phyloP scores from a whole-genome alignment of 2,113 vertebrate species.

The Mus spicilegus region DNA sequence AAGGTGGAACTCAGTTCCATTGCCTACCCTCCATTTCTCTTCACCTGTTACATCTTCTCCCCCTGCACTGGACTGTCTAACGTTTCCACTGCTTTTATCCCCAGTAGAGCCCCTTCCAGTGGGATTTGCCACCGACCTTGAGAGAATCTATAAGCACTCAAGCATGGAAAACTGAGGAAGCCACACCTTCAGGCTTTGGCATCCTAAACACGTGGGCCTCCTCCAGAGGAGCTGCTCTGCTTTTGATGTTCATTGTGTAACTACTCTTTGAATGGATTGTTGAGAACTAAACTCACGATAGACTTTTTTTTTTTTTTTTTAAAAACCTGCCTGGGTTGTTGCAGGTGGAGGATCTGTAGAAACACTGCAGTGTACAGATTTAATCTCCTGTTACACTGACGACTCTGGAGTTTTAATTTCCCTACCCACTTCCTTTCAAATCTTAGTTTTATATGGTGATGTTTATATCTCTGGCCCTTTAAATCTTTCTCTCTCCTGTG shows the following conservation, averaged over 20 bases:
- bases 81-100: neutral
- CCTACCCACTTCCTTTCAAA: neutral
- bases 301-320: neutral
- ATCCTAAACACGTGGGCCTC: neutral
- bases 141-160: neutral
- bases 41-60: accelerated
- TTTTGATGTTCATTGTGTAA: neutral
- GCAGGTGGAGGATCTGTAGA: neutral
- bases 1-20: neutral
- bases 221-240: neutral
- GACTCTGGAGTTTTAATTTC: neutral
- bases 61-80: accelerated
- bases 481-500: neutral
- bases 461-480: neutral
- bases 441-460: neutral
- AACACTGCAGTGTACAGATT: neutral
- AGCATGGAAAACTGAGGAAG: neutral
- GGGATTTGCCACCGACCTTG: neutral
- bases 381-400: neutral
- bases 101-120: neutral
- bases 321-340: neutral
- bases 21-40: accelerated
- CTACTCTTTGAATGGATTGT: neutral
- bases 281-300: neutral
- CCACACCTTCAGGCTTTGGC: neutral